phyloP scores from a whole-genome alignment of 1,140 invertebrate genomes.

The Drosophila azteca region DNA sequence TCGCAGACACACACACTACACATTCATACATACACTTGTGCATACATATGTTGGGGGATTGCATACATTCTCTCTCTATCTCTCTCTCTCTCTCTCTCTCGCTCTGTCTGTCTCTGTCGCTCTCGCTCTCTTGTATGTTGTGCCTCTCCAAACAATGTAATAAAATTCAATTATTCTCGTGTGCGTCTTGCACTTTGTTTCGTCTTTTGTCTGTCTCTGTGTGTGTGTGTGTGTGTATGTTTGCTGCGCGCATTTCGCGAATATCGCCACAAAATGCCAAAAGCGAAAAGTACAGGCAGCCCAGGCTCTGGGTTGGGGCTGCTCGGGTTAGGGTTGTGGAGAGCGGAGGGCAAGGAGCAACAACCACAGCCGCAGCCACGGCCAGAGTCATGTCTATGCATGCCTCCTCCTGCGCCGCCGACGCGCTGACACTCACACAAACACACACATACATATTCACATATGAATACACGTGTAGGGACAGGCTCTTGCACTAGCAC shows the following conservation, averaged over 20 bases:
- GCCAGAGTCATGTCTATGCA: slow-evolving; percentile 41
- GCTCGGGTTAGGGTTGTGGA: slow-evolving; percentile 10
- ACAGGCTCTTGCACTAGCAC: slow-evolving; percentile 45
- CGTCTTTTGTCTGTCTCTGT: slow-evolving; percentile 74
- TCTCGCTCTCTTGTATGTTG: slow-evolving; percentile 54
- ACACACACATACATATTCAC: slow-evolving; percentile 12
- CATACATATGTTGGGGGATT: slow-evolving; percentile 41
- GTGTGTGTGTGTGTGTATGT: slow-evolving; percentile 31
- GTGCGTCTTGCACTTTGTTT: slow-evolving; percentile 83
- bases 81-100: slow-evolving; percentile 13
- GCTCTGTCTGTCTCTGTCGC: slow-evolving; percentile 14
- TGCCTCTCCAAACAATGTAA: slow-evolving; percentile 83
- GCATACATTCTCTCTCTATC: slow-evolving; percentile 27
- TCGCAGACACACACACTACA: slow-evolving; percentile 42
- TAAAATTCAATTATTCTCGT: slow-evolving; percentile 84
- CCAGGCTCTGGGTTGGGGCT: slow-evolving; percentile 36
- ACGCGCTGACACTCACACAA: slow-evolving; percentile 47
- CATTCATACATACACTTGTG: slow-evolving; percentile 43
- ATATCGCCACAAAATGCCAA: slow-evolving; percentile 75
- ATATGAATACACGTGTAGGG: slow-evolving; percentile 10
- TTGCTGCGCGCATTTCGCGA: slow-evolving; percentile 64
- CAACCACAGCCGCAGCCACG: slow-evolving; percentile 9
- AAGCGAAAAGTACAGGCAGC: slow-evolving; percentile 79
- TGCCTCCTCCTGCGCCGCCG: slow-evolving; percentile 64
- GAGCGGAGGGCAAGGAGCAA: background rate